Base-by-base conservation (phyloP, 2,113 vertebrate species). In the Chloropsis cyanopogon region DNA sequence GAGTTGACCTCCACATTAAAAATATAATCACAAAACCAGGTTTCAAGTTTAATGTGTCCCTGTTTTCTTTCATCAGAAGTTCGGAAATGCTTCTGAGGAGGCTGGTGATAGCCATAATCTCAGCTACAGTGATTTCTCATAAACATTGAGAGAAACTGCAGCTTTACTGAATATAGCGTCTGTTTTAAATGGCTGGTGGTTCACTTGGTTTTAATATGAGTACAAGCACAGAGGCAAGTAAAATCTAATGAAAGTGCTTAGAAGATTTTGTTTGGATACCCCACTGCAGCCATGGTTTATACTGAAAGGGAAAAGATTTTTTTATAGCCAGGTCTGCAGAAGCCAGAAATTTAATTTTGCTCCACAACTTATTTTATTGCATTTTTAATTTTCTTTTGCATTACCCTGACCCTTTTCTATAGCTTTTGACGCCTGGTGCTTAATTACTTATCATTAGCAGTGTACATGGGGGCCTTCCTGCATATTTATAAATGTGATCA, bases 391-490 rank as follows among this genome's bases (percentile, higher is more conserved):
- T 98, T 98, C 97, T 97, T 91, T 96, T 98, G 97, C 96, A 92
- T 98, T 98, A 98, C 96, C 94, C 92, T 97, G 97, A 98, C 98
- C 97, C 98, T 97, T 98, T 98, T 98, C 97, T 97, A 96, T 98
- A 97, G 97, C 98, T 98, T 98, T 98, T 98, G 97, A 98, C 95
- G 98, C 98, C 97, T 97, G 96, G 97, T 97, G 96, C 98, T 98
- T 98, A 98, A 98, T 98, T 98, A 98, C 98, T 98, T 98, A 98
- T 98, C 98, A 98, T 98, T 98, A 98, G 97, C 97, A 97, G 97
- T 97, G 97, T 98, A 98, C 98, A 98, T 90, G 97, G 97, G 98
- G 97, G 96, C 98, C 97, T 98, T 97, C 96, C 97, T 98, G 98
- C 97, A 98, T 98, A 98, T 98, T 98, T 98, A 98, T 98, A 98